phyloP scores from a whole-genome alignment of 2,888 invertebrate species.

The Lissonota sp. region DNA sequence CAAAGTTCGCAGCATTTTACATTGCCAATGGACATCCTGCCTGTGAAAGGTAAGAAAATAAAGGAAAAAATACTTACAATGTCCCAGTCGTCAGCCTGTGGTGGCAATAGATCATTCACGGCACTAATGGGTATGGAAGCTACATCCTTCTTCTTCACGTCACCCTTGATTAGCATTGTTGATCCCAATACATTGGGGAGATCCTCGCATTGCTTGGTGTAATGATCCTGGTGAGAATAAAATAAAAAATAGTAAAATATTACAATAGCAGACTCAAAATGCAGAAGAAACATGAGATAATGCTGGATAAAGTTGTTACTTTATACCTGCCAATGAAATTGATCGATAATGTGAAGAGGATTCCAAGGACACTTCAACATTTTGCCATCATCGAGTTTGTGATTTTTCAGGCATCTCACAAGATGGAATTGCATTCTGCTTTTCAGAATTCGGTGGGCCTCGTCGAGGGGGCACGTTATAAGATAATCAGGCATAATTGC shows the following conservation, averaged over 20 bases:
- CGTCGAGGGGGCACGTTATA: constrained; percentile 73
- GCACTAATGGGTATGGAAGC: constrained; percentile 29
- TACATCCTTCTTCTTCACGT: background rate
- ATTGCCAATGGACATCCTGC: constrained; percentile 56
- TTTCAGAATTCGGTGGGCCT: constrained; percentile 67
- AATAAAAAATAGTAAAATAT: background rate
- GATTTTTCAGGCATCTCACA: constrained; percentile 70
- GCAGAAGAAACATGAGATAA: background rate
- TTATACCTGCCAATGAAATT: constrained; percentile 68
- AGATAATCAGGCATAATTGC: constrained; percentile 57
- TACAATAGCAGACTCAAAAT: background rate
- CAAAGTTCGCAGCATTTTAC: too few species aligned
- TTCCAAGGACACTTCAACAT: constrained; percentile 73
- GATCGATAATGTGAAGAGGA: constrained; percentile 68
- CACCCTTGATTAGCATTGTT: background rate
- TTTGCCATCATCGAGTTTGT: constrained; percentile 24
- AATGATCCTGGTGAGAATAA: constrained; percentile 43
- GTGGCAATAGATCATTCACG: background rate
- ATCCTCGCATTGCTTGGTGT: constrained; percentile 39
- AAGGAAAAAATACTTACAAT: constrained; percentile 47
- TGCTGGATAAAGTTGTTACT: background rate
- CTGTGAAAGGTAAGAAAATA: constrained; percentile 5
- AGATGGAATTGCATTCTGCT: constrained; percentile 72
- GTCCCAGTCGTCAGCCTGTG: constrained; percentile 64
- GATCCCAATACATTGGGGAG: constrained; percentile 22